Evolutionary conservation across 2,797 vertebrate genomes (phyloP), one percentile per base, ranked within the genome.

Genomic region (Prionace glauca): DNA sequence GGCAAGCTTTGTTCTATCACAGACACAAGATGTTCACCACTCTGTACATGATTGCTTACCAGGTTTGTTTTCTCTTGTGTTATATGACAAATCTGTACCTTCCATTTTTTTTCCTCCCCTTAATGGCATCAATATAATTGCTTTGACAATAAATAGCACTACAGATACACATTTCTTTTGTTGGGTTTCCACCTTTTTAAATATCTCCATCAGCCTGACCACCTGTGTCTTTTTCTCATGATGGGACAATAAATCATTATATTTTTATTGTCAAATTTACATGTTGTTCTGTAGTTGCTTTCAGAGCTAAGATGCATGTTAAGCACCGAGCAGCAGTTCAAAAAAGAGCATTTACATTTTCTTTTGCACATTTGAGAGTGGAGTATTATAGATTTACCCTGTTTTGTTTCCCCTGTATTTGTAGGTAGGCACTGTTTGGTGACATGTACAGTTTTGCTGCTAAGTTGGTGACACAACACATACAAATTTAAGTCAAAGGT

Each of bases 41-140:
- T 98, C 98, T 98, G 98, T 99, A 99, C 99, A 99, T 98, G 98
- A 99, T 99, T 98, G 98, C 98, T 99, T 99, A 98, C 93, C 45
- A 98, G 98, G 98, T 98, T 97, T 98, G 97, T 98, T 98, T 98
- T 98, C 98, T 98, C 97, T 96, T 97, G 97, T 97, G 97, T 97
- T 97, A 96, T 96, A 97, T 96, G 97, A 98, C 97, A 98, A 97
- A 97, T 96, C 95, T 67, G 95, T 96, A 96, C 96, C 96, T 95
- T 96, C 97, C 97, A 97, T 97, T 97, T 96, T 96, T 96, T 97
- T 96, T 14, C 93, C 62, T 11, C 62, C 62, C 97, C 26, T 97
- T 97, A 97, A 98, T 97, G 96, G 97, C 97, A 97, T 97, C 97
- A 96, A 97, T 96, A 97, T 98, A 97, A 98, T 98, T 97, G 97